Evolutionary conservation across 1,140 invertebrate species (phyloP), one percentile per base, ranked within the genome.

Genomic region (Pseudomyrmex concolor): DNA sequence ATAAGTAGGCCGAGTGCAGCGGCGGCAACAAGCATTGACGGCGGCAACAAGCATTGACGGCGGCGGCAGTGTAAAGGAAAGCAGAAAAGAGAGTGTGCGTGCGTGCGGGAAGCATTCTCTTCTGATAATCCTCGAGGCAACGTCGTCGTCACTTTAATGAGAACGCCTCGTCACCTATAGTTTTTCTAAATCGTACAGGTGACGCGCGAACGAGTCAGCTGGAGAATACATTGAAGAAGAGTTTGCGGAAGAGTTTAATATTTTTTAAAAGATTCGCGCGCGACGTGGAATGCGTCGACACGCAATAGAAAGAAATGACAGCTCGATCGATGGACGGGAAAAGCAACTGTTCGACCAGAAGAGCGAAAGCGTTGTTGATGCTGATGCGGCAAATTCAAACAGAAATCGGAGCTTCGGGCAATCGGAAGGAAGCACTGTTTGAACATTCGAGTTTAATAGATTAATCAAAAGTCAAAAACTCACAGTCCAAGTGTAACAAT

Each of bases 1-100:
- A 71, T 80, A 84, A 84, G 66, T 84, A 78, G 83, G 76, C 48
- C 76, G 57, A 64, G 66, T 66, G 43, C 57, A 50, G n/a, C 43
- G 62, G 13, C 57, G 34, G 17, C 22, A 50, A 15, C 48, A 59
- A 76, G 60, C 13, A 34, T 4, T 51, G 73, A 76, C 55, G 73
- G 48, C n/a, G 57, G 12, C n/a, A n/a, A 15, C 48, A 59, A 76
- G 60, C 13, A 34, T 4, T 51, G 73, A 76, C 55, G 73, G 48
- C 22, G 50, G 43, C 51, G 48, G 50, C 12, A 15, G n/a, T 54
- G 71, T 60, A 25, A 48, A 59, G 15, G 66, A 45, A 80, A 80
- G 43, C 22, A 55, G 43, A 34, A 50, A 48, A 48, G 15, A 48
- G 34, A 13, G 62, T n/a, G 34, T 10, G 22, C 10, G 43, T 48